Evolutionary conservation across 2,797 vertebrate species (phyloP), one percentile per base, ranked within the genome.

Genomic region (Periophthalmus magnuspinnatus): DNA sequence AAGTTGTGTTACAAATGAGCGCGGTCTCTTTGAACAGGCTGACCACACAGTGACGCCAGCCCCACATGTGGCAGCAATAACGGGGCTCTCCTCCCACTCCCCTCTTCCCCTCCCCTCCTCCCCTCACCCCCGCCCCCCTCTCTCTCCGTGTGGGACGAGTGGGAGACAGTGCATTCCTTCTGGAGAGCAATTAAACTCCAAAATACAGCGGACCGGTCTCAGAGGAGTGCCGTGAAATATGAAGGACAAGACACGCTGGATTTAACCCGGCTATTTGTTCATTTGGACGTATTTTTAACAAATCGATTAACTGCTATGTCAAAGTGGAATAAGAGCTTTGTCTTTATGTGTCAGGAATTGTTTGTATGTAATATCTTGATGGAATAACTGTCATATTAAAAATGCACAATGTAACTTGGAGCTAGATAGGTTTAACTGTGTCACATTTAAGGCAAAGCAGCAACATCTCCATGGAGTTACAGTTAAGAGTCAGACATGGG

Each of bases 21-120:
- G 79, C 67, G 80, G 83, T 79, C 78, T 84, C 93, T 94, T 94
- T 94, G 93, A 94, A 93, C 91, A 87, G 86, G 87, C 88, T 93
- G 93, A 94, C 93, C 93, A 93, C 92, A 93, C 90, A 93, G 90
- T 88, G 85, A 90, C 90, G 76, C 75, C 82, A 91, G 86, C 80
- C 85, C 81, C 90, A 93, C 93, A 94, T 94, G 92, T 94, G 93
- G 93, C 92, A 94, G 90, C 89, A 94, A 94, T 94, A 94, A 94
- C 86, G 90, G 80, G 86, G 88, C 86, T 85, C 82, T 90, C 90
- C 85, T 88, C 81, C 33, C 63, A 75, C 50, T 14, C 55, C 24
- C 13, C 55, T 2, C 50, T 5, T 5, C 11, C 81, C 33, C 13
- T 3, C 55, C 22, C n/a, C 21, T 79, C 28, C 13, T 9, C 22